phyloP scores from a whole-genome alignment of 2,888 invertebrate genomes.

The Erebia ligea region DNA sequence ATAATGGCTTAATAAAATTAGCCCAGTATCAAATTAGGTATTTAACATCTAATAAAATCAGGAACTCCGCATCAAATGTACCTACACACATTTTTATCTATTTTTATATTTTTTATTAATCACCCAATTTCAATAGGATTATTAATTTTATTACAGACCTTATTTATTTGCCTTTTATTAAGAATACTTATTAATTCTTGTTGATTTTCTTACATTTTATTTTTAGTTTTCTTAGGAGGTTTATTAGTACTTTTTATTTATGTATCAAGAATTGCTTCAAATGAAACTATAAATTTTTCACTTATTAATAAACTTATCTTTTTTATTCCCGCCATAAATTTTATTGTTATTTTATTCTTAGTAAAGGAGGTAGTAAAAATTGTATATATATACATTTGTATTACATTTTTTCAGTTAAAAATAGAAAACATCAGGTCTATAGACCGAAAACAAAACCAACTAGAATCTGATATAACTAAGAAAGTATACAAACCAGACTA shows the following conservation, averaged over 20 bases:
- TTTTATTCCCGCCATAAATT: not conserved
- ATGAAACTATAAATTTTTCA: conserved; percentile 73
- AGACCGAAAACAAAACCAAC: not conserved
- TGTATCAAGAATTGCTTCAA: conserved; percentile 84
- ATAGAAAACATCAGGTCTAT: not conserved
- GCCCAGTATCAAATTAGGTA: too few species aligned
- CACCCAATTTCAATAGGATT: conserved; percentile 82
- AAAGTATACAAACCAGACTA: not conserved
- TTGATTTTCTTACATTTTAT: conserved; percentile 85
- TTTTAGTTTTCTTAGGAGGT: conserved; percentile 85
- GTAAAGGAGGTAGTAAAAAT: too few species aligned
- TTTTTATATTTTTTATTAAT: conserved; percentile 60
- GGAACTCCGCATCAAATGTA: too few species aligned
- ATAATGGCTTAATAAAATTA: too few species aligned
- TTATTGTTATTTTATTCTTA: conserved; percentile 46
- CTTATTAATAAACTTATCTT: conserved; percentile 40
- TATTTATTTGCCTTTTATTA: conserved; percentile 71
- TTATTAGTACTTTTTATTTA: conserved; percentile 86
- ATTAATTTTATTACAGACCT: conserved; percentile 79
- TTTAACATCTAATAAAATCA: too few species aligned
- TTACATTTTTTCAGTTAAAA: not conserved
- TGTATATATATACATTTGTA: too few species aligned
- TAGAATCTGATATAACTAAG: not conserved
- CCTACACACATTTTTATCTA: too few species aligned
- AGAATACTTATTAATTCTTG: conserved; percentile 76